A percentile compares a stretch with the other conserved stretches of the same genome.
phyloP scores from a whole-genome alignment of 2,888 invertebrate species.

The Hemithea aestivaria region DNA sequence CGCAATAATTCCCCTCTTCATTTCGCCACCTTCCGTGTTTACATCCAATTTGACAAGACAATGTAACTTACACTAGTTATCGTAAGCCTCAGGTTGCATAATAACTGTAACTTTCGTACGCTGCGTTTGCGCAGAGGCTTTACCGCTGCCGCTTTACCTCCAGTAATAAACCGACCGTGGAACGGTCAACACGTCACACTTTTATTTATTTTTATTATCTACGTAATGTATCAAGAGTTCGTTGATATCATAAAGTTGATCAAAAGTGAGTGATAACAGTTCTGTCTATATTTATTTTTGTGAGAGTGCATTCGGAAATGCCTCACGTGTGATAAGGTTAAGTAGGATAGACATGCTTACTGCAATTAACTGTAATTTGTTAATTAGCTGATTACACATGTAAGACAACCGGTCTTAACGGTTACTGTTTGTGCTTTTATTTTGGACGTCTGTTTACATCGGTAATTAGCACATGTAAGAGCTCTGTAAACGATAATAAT shows the following conservation, averaged over 20 bases:
- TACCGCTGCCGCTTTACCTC: constrained; percentile 4
- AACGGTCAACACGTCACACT: constrained; percentile 9
- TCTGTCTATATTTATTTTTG: not conserved
- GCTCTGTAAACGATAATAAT: no score
- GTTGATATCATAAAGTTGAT: constrained; percentile 31
- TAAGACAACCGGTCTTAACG: no score
- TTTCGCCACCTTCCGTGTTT: constrained; percentile 8
- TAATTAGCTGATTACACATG: no score
- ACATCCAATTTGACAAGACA: constrained; percentile 9
- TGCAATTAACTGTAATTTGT: no score
- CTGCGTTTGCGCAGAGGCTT: constrained; percentile 3
- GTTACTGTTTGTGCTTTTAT: no score
- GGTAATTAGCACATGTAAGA: no score
- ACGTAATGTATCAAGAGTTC: constrained; percentile 30
- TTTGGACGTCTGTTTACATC: no score
- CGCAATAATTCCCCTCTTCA: not conserved
- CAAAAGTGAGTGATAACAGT: constrained; percentile 26
- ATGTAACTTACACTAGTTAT: constrained; percentile 5
- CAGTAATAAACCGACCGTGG: constrained; percentile 3
- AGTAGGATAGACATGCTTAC: no score
- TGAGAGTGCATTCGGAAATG: no score
- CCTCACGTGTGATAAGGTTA: no score
- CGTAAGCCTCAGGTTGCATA: constrained; percentile 13
- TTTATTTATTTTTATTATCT: no score
- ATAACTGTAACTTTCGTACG: constrained; percentile 20